Percentiles rank a stretch among this genome's conserved stretches.
Conservation (phyloP, 2,797 vertebrate species). For the Protonibea diacanthus region DNA sequence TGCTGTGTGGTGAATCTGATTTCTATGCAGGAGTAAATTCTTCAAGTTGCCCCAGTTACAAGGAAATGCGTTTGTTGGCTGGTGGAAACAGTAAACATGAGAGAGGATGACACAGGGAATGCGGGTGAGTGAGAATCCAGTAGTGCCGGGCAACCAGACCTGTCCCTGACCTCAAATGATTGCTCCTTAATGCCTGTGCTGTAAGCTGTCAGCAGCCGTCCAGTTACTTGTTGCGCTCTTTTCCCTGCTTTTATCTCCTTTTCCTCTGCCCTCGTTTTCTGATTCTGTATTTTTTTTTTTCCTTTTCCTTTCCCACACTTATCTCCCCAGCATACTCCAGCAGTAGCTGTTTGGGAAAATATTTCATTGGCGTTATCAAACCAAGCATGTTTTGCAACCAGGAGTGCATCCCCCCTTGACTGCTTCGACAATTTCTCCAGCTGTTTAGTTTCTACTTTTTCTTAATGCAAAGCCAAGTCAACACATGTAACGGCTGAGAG, state of each 20-base stretch:
- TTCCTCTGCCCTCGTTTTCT: conserved; percentile 47
- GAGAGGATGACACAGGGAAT: conserved; percentile 61
- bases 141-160: conserved; percentile 77
- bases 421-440: conserved; percentile 11
- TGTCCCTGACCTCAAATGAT: conserved; percentile 75
- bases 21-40: conserved; percentile 46
- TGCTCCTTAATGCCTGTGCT: conserved; percentile 60
- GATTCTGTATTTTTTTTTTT: conserved; percentile 31
- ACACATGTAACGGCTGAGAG: conserved; percentile 9
- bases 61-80: conserved; percentile 69
- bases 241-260: conserved; percentile 57
- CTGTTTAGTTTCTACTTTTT: conserved; percentile 1
- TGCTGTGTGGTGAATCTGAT: conserved; percentile 38
- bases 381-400: conserved; percentile 49
- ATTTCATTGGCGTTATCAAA: conserved; percentile 53
- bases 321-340: conserved; percentile 42
- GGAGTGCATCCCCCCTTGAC: conserved; percentile 17
- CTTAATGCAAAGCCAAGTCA: conserved; percentile 5
- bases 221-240: conserved; percentile 28
- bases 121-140: conserved; percentile 64
- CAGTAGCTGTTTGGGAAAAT: conserved; percentile 46
- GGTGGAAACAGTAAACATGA: conserved; percentile 74
- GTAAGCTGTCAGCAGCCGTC: conserved; percentile 60
- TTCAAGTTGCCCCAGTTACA: conserved; percentile 63
- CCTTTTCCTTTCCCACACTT: conserved; percentile 65